Conservation (phyloP, 1,140 invertebrate species). For the Calephelis nemesis region DNA sequence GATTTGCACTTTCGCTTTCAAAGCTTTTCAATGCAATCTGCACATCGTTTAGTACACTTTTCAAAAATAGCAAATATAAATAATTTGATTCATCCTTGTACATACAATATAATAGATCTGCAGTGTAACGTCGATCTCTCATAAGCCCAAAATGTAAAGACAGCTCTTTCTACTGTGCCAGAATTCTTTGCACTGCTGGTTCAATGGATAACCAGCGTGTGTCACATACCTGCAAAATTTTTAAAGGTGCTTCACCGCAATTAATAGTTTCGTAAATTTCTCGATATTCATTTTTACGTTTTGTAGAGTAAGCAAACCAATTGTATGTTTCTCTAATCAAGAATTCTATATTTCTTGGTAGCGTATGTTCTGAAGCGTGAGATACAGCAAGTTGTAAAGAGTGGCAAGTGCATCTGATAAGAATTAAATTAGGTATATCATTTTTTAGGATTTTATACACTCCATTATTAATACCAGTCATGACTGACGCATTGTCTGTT, state of each 20-base stretch:
- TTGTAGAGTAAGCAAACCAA: slow-evolving; percentile 37
- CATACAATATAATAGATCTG: slow-evolving; percentile 29
- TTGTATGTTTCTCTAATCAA: slow-evolving; percentile 40
- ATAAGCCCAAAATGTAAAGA: slow-evolving; percentile 32
- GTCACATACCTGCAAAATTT: slow-evolving; percentile 49
- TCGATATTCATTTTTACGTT: slow-evolving; percentile 41
- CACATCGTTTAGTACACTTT: slow-evolving; percentile 30
- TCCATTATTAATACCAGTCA: slow-evolving; percentile 8
- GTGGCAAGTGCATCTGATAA: slow-evolving; percentile 31
- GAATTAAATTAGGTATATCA: slow-evolving; percentile 21
- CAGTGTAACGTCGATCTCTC: slow-evolving; percentile 29
- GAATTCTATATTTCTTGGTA: slow-evolving; percentile 37
- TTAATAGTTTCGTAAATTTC: slow-evolving; percentile 50
- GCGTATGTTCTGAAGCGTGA: slow-evolving; percentile 35
- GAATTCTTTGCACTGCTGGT: slow-evolving; percentile 5
- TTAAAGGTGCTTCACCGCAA: slow-evolving; percentile 48
- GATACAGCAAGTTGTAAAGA: slow-evolving; percentile 40
- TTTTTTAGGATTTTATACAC: slow-evolving; percentile 17
- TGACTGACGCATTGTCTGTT: slow-evolving; percentile 4
- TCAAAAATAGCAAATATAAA: slow-evolving; percentile 35
- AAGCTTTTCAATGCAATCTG: slow-evolving; percentile 30
- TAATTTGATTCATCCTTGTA: slow-evolving; percentile 25
- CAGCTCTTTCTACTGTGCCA: slow-evolving; percentile 54
- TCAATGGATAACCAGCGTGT: slow-evolving; percentile 33
- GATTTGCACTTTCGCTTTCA: slow-evolving; percentile 28